Conservation (phyloP, 92 coral and sea anemone species). For the Blastomussa wellsi region DNA sequence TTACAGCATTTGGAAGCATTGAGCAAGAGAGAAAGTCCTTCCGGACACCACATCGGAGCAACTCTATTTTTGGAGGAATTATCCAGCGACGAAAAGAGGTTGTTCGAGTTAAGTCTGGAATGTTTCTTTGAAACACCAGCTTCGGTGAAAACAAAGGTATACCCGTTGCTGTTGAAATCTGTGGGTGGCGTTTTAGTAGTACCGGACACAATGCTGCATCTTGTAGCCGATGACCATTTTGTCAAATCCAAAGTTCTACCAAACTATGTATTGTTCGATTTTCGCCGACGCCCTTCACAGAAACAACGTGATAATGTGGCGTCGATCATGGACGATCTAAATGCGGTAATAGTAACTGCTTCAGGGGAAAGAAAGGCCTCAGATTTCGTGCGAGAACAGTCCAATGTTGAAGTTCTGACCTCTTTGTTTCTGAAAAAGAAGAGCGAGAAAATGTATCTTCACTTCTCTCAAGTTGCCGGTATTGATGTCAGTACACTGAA, state of each 20-base stretch:
- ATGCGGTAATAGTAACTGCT: neutral
- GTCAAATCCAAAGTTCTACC: slow-evolving; percentile 2
- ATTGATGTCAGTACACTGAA: neutral
- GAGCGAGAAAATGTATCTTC: neutral
- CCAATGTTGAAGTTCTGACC: neutral
- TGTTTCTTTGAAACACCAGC: neutral
- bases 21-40: neutral
- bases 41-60: too few relatives aligned
- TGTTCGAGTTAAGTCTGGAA: neutral
- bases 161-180: neutral
- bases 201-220: slow-evolving; percentile 2
- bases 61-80: neutral
- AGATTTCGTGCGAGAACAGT: neutral
- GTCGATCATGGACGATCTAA: slow-evolving; percentile 3
- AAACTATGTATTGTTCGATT: neutral
- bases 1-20: neutral
- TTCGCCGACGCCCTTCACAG: neutral
- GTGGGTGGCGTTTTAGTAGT: neutral
- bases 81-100: neutral
- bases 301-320: neutral
- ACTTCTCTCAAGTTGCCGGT: neutral
- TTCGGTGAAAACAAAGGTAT: neutral
- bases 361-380: neutral
- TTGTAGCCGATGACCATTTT: neutral
- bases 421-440: neutral